Evolutionary conservation across 2,113 vertebrate species (phyloP), one percentile per base, ranked within the genome.

Genomic region (Brevimyrus niger): DNA sequence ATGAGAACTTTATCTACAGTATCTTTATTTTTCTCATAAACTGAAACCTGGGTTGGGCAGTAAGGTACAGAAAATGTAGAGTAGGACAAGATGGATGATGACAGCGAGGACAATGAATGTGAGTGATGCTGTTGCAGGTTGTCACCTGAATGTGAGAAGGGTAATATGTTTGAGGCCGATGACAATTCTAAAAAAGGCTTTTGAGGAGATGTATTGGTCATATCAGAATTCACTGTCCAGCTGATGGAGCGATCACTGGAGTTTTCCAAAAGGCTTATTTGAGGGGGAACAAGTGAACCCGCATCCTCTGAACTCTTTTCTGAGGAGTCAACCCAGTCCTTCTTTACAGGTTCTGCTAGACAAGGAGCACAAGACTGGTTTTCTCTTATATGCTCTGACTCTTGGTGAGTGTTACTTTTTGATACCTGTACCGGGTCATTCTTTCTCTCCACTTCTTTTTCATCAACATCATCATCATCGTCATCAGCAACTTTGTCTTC

Each of bases 131-230:
- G 96, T 89, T 93, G 96, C 92, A 88, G 96, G 19, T 46, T 93
- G 73, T 96, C 80, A 46, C 53, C 96, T 13, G 95, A 95, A 88
- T 96, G 97, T 65, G 95, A 98, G 95, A 3, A 96, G 89, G 93
- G 80, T 21, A 97, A 97, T 89, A 96, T 96, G 93, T 96, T 96
- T 27, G 96, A 95, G 88, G 96, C 95, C 0, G 96, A 95, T 0
- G 97, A 97, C 88, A 98, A 97, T 90, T 99, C 98, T 0, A 97
- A 89, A 65, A 96, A 97, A 2, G 94, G 94, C 89, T 95, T 95
- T 91, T 96, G 96, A 1, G 98, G 97, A 90, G 98, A 99, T 92
- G 98, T 98, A 4, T 98, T 94, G 51, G 98, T 94, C 48, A 97
- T 96, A 15, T 98, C 97, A 0, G 97, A 88, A 89, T 96, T 97